phyloP scores from a whole-genome alignment of 2,113 vertebrate genomes.

The Polypterus bichir region DNA sequence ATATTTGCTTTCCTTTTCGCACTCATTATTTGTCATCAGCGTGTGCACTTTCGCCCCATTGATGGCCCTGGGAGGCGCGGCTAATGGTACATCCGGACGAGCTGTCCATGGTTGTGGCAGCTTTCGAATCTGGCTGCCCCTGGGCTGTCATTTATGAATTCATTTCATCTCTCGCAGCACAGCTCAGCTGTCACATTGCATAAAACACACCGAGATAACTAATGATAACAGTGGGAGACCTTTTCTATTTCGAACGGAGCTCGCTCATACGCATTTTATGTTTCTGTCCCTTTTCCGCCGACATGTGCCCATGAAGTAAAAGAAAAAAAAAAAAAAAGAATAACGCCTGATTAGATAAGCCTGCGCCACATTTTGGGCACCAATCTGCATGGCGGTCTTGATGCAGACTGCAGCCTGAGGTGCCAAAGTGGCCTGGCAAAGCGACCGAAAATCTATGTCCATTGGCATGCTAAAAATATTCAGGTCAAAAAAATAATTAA shows the following conservation, averaged over 20 bases:
- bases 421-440: no score
- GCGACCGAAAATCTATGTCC: no score
- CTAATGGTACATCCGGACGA: neutral
- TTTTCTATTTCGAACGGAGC: constrained; percentile 43
- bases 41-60: constrained; percentile 14
- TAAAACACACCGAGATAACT: constrained; percentile 42
- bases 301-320: constrained; percentile 1
- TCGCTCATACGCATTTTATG: constrained; percentile 17
- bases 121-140: constrained; percentile 32
- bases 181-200: constrained; percentile 56
- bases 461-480: no score
- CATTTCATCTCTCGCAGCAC: constrained; percentile 44
- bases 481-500: no score
- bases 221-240: constrained; percentile 38
- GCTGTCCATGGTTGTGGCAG: neutral
- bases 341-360: no score
- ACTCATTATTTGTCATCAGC: constrained; percentile 7
- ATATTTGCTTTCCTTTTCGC: no score
- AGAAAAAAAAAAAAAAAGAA: no score
- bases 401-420: no score
- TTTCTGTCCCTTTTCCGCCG: constrained; percentile 13
- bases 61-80: neutral
- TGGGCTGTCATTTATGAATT: constrained; percentile 52
- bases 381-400: no score
- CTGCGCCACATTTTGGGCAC: no score